These are phyloP conservation scores for Caenorhabditis zanzibari DNA, from an alignment of 2,888 invertebrate species.

Conservation along the genomic window DNA sequence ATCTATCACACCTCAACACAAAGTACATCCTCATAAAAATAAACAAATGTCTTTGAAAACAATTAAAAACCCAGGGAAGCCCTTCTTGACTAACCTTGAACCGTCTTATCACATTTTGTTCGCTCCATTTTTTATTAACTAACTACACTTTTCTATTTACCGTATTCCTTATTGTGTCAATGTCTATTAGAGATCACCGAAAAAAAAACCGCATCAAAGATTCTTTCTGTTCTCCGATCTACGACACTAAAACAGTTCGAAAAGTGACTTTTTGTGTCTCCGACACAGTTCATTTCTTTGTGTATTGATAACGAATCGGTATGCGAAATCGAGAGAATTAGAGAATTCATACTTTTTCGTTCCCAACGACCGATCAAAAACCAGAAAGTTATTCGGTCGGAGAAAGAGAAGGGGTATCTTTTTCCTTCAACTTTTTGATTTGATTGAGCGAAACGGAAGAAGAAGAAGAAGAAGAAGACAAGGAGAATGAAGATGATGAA, in stretches of 20 bases:
- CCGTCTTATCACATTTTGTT: constrained; percentile 1
- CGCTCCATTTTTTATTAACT: not conserved
- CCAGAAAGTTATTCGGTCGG: constrained; percentile 44
- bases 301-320: constrained; percentile 14
- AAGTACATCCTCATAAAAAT: not conserved
- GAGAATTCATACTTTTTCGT: constrained; percentile 43
- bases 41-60: not conserved
- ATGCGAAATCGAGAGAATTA: not conserved
- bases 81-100: not conserved
- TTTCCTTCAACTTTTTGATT: constrained; percentile 11
- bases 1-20: not conserved
- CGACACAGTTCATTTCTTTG: not conserved
- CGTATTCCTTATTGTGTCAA: constrained; percentile 15
- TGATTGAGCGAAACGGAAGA: not conserved
- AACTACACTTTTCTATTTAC: constrained; percentile 20
- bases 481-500: not conserved
- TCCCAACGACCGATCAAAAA: constrained; percentile 53
- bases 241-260: constrained; percentile 31
- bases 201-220: constrained; percentile 11
- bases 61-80: not conserved
- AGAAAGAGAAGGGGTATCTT: not conserved
- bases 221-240: constrained; percentile 42
- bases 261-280: constrained; percentile 38
- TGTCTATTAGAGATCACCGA: not conserved
- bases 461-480: not conserved